Evolutionary conservation across 2,888 invertebrate genomes (phyloP), one percentile per base, ranked within the genome.

Genomic region (Drosophila trichaetosa): DNA sequence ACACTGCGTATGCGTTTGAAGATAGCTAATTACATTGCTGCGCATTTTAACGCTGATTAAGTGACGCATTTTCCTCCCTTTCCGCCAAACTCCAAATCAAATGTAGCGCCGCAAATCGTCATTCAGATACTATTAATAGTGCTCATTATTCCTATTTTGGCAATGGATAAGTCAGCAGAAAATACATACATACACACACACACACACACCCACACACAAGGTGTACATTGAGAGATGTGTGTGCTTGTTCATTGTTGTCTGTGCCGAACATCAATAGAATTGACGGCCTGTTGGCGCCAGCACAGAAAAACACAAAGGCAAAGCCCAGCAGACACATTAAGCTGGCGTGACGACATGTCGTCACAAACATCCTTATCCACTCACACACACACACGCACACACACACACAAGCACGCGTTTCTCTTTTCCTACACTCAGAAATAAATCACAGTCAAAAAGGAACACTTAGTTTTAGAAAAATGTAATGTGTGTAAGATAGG

Each of bases 131-230:
- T 75, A 73, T 80, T 83, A 78, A 84, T 86, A 84, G 86, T 73
- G 73, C 76, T 88, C 86, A 83, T 83, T 87, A 80, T 83, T 80
- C 68, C 77, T 80, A 75, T 82, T 79, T 85, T 48, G 77, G 73
- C 69, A 67, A 82, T 79, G 82, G 75, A 69, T 75, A 76, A 70
- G 68, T 69, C 74, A 77, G 56, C 70, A 60, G 51, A 64, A 69
- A 49, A 57, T 63, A 59, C 24, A 52, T 27, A 60, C 57, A 77
- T 49, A 38, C 7, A 46, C 16, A 21, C 21, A 7, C 42, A 6
- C 42, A 21, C 42, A 46, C 1, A 36, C 36, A 36, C 7, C 0
- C 7, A 38, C 18, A 18, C 38, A 38, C 18, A 46, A 16, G 46
- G 34, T 46, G 38, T 38, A 18, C 31, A 33, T 11, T 34, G 40